Evolutionary conservation across 1,140 invertebrate species (phyloP).

Genomic region (Tetraneura akinire): DNA sequence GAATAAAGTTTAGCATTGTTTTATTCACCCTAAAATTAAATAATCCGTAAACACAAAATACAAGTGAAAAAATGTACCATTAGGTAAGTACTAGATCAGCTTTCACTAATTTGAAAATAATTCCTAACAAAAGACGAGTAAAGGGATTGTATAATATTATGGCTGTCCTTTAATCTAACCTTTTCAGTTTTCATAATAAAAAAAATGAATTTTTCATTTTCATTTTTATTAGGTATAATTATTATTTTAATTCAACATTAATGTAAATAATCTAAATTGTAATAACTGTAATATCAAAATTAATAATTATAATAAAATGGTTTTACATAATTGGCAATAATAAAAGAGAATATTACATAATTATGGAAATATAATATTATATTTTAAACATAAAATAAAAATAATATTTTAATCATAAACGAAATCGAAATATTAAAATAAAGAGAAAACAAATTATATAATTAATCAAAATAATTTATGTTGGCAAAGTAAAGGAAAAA

Average conservation of each 20-base stretch:
- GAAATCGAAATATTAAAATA: not conserved
- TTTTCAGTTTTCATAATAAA: not conserved
- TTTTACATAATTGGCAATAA: too few relatives aligned
- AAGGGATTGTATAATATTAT: not conserved
- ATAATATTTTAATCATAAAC: too few relatives aligned
- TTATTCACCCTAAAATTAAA: slow-evolving; percentile 20
- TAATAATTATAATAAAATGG: too few relatives aligned
- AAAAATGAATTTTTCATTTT: too few relatives aligned
- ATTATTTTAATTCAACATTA: too few relatives aligned
- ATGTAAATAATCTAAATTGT: too few relatives aligned
- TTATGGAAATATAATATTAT: too few relatives aligned
- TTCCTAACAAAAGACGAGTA: slow-evolving; percentile 23
- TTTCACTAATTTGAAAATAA: slow-evolving; percentile 40
- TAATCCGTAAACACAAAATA: slow-evolving; percentile 39
- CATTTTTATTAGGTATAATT: too few relatives aligned
- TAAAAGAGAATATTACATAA: too few relatives aligned
- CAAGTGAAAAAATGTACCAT: slow-evolving; percentile 4
- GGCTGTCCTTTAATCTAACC: not conserved
- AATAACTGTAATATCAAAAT: too few relatives aligned
- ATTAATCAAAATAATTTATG: slow-evolving; percentile 11
- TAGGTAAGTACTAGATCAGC: slow-evolving; percentile 6
- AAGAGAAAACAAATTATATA: not conserved
- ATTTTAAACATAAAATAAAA: too few relatives aligned
- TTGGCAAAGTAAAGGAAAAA: not conserved
- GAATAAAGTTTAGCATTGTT: slow-evolving; percentile 14